A percentile compares a stretch with the other conserved stretches of the same genome.
Evolutionary conservation across 2,113 vertebrate species (phyloP).

Genomic region (Macroglossus sobrinus): DNA sequence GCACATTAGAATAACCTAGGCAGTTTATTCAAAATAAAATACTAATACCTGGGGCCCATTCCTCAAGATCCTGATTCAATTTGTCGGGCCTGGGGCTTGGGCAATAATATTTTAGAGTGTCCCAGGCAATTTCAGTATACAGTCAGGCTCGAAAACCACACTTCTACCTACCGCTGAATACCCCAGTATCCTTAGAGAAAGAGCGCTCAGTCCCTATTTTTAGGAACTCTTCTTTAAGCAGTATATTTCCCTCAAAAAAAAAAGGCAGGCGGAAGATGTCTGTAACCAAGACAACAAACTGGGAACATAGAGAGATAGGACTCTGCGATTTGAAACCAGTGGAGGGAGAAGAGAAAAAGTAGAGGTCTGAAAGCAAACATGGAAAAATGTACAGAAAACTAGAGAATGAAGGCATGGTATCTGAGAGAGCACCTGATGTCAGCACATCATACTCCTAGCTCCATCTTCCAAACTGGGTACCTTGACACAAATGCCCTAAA

Average conservation of each 20-base stretch:
- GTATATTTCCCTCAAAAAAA: not conserved
- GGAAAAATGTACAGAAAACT: not conserved
- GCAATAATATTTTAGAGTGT: not conserved
- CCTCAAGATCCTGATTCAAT: not conserved
- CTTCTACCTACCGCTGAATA: not conserved
- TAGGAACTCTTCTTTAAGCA: slow-evolving; percentile 23
- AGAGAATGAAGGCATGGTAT: not conserved
- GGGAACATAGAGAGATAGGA: slow-evolving; percentile 49
- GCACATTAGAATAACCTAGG: not conserved
- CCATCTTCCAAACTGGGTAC: not conserved
- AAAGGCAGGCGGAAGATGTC: slow-evolving; percentile 9
- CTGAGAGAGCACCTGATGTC: not conserved
- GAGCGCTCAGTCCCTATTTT: not conserved
- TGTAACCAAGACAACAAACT: slow-evolving; percentile 59
- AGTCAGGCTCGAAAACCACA: not conserved
- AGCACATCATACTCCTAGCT: not conserved
- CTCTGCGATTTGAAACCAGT: slow-evolving; percentile 62
- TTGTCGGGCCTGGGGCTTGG: not conserved
- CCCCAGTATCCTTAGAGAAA: not conserved
- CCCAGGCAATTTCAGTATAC: not conserved
- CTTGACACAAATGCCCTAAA: not conserved
- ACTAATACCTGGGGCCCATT: not conserved
- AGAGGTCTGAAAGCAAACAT: not conserved
- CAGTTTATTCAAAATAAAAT: not conserved
- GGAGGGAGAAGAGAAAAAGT: slow-evolving; percentile 38